Base-by-base conservation (phyloP, 53 echinoderm and acorn worm genomes). In the Crossaster papposus region DNA sequence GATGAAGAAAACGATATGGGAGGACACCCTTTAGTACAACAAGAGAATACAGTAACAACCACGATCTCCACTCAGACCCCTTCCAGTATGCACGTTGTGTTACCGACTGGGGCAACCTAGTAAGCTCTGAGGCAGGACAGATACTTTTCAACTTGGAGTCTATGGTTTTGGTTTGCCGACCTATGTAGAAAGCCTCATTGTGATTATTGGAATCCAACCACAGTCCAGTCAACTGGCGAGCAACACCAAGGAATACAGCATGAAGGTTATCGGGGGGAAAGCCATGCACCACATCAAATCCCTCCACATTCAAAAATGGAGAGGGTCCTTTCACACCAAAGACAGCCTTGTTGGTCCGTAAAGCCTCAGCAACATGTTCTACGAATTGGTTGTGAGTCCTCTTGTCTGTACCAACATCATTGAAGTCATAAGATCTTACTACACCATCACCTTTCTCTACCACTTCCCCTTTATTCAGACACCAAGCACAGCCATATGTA, bases 211-310 rank as follows among this genome's bases (percentile, higher is more conserved):
- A 76, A 82, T 92, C 92, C 29, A 80, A 71, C 92, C 92, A 92
- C 37, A 92, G 55, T 18, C 68, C 70, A 22, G 70, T 34, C 24
- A 92, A 72, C 72, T 92, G 92, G 22, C 82, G 55, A 54, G 35
- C 44, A 20, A 88, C 92, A 51, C 93, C 90, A 23, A 79, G 83
- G 68, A 55, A 89, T 32, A 82, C 83, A 28, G 89, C 89, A 68
- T 92, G 92, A n/a, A 92, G 82, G 55, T 73, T 53, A 52, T 92
- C 92, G 51, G 83, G 83, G 64, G 89, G 77, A 29, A 92, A 79
- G 36, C 92, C 84, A 53, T 91, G 7, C 26, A 89, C 70, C 38
- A 83, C 35, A 89, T 89, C 92, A 92, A 92, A 92, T 65, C 78
- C 36, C 18, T 82, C 63, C 50, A 92, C 52, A 75, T 81, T 80